Evolutionary conservation across 2,797 vertebrate species (phyloP).

Genomic region (Gallinago stenura): DNA sequence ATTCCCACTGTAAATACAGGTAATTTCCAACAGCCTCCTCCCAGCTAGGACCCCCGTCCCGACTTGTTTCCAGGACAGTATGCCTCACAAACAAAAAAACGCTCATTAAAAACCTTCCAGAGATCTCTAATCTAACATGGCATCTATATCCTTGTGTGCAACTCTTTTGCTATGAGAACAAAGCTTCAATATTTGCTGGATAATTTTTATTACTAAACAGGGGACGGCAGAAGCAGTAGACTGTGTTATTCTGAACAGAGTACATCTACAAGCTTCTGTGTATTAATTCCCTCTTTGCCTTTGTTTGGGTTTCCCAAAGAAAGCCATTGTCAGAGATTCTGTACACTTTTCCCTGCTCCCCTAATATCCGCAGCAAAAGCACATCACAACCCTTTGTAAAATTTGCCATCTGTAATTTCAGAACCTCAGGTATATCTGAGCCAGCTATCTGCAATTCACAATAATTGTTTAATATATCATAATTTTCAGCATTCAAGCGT

Average conservation of each 20-base stretch:
- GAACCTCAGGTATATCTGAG: slow-evolving; percentile 26
- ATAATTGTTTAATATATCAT: slow-evolving; percentile 36
- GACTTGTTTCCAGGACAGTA: no score
- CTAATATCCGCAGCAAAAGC: neutral
- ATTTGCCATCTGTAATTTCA: slow-evolving; percentile 31
- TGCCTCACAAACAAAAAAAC: neutral
- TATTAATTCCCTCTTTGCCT: neutral
- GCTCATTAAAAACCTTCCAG: neutral
- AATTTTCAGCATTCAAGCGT: slow-evolving; percentile 23
- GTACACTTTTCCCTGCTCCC: neutral
- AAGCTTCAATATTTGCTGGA: neutral
- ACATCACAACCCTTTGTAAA: neutral
- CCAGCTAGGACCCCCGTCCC: rapidly evolving
- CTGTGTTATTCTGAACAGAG: neutral
- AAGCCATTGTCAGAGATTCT: neutral
- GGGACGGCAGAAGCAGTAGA: neutral
- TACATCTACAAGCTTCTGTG: neutral
- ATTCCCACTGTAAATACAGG: neutral
- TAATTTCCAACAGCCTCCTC: neutral
- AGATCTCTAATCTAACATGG: neutral
- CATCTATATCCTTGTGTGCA: neutral
- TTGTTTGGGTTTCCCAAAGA: neutral
- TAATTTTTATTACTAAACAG: neutral
- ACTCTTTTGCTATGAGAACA: neutral
- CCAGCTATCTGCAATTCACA: slow-evolving; percentile 20